Conservation (phyloP, 2,888 invertebrate species). For the Lucinisca nassula region DNA sequence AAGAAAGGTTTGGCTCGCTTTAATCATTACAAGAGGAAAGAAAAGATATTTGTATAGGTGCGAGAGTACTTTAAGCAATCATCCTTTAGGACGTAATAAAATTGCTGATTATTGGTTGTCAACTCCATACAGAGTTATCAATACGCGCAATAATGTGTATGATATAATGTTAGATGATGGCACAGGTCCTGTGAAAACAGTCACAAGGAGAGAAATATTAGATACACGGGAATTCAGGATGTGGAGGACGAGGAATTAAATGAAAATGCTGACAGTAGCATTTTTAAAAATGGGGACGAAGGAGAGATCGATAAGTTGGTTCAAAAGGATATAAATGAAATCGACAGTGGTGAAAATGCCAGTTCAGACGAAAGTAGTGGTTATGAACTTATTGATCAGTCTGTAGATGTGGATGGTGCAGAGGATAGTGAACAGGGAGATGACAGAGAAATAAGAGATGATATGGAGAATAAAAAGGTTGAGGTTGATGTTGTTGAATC, state of each 20-base stretch:
- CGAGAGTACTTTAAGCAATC: not conserved
- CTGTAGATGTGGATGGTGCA: not conserved
- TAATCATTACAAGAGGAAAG: not conserved
- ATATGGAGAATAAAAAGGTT: not conserved
- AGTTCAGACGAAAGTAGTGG: not conserved
- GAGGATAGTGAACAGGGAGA: not conserved
- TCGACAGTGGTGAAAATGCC: not conserved
- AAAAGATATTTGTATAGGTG: not conserved
- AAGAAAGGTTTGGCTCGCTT: not conserved
- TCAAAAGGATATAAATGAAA: not conserved
- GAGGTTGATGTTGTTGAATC: too few species aligned
- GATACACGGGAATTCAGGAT: not conserved
- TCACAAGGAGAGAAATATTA: not conserved
- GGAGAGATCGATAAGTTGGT: not conserved
- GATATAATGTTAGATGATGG: not conserved
- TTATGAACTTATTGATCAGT: not conserved
- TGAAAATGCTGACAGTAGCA: not conserved
- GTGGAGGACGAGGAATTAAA: not conserved
- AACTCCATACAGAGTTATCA: not conserved
- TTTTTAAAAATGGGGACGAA: not conserved
- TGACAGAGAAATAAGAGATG: too few species aligned
- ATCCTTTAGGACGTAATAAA: not conserved
- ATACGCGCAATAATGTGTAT: not conserved
- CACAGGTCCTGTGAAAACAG: not conserved
- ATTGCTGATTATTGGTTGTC: not conserved